Evolutionary conservation across 2,888 invertebrate genomes (phyloP).

Genomic region (Ectobius pallidus): DNA sequence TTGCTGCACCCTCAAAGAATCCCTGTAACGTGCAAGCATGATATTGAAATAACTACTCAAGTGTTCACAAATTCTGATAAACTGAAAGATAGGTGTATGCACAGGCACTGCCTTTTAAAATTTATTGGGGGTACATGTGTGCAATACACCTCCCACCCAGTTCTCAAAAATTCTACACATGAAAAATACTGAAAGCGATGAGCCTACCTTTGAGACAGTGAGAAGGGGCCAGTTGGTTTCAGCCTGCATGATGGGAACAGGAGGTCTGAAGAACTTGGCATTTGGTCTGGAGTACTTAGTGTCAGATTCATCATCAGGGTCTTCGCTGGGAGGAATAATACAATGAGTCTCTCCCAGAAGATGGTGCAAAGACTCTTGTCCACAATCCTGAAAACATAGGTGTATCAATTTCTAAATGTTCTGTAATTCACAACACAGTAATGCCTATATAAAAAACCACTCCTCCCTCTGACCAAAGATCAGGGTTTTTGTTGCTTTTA

Average conservation of each 20-base stretch:
- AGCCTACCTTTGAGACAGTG: constrained; percentile 79
- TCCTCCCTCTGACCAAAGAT: too few species aligned
- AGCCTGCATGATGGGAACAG: constrained; percentile 86
- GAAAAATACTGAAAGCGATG: too few species aligned
- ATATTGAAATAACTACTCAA: constrained; percentile 32
- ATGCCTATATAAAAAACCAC: too few species aligned
- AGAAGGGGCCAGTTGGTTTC: constrained; percentile 97
- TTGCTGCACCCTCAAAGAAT: constrained; percentile 66
- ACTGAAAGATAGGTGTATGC: too few species aligned
- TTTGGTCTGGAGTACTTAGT: constrained; percentile 73
- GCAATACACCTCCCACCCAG: too few species aligned
- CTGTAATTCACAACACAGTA: too few species aligned
- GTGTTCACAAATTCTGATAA: too few species aligned
- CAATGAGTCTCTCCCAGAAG: constrained; percentile 94
- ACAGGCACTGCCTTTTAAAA: too few species aligned
- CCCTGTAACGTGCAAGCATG: constrained; percentile 49
- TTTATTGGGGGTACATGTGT: too few species aligned
- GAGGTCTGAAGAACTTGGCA: constrained; percentile 82
- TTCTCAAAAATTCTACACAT: too few species aligned
- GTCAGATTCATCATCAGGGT: constrained; percentile 58
- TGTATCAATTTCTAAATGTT: too few species aligned
- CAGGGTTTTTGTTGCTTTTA: too few species aligned
- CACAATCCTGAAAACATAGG: constrained; percentile 55
- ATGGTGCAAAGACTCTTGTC: constrained; percentile 83
- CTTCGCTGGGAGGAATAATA: constrained; percentile 65